Conservation (phyloP, 2,888 invertebrate species). For the Caenorhabditis japonica region DNA sequence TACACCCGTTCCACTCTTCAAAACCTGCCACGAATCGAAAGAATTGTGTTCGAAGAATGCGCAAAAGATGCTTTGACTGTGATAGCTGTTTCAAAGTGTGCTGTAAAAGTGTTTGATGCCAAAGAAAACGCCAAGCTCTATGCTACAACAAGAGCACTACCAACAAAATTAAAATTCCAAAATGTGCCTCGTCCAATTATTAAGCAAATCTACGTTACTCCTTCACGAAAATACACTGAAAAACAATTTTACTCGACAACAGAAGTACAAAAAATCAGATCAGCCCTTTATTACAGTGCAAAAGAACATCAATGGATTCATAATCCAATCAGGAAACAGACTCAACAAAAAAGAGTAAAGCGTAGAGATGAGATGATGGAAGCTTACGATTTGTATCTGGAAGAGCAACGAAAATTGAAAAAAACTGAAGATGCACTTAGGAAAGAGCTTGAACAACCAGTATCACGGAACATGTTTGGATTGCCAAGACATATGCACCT, state of each 20-base stretch:
- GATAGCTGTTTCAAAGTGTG: constrained; percentile 65
- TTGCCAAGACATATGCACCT: constrained; percentile 36
- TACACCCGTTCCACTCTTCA: constrained; percentile 53
- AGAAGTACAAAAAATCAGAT: background rate
- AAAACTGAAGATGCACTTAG: constrained; percentile 38
- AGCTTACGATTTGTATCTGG: constrained; percentile 56
- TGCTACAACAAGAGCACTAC: constrained; percentile 13
- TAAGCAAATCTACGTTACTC: constrained; percentile 43
- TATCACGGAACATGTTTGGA: constrained; percentile 40
- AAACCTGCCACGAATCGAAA: constrained; percentile 59
- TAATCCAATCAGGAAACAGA: constrained; percentile 57
- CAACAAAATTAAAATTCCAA: constrained; percentile 12
- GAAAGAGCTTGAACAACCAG: constrained; percentile 19
- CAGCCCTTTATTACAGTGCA: constrained; percentile 40
- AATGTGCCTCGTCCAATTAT: constrained; percentile 19
- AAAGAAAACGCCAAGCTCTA: constrained; percentile 29
- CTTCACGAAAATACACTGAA: constrained; percentile 29
- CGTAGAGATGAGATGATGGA: constrained; percentile 49
- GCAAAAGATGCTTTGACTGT: constrained; percentile 61
- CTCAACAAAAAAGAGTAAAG: constrained; percentile 3
- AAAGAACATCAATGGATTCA: constrained; percentile 36
- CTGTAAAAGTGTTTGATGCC: constrained; percentile 57
- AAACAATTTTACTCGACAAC: constrained; percentile 6
- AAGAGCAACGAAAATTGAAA: constrained; percentile 51
- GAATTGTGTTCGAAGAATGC: constrained; percentile 68